Conservation (phyloP, 2,888 invertebrate species). For the Monoplex corrugatus region DNA sequence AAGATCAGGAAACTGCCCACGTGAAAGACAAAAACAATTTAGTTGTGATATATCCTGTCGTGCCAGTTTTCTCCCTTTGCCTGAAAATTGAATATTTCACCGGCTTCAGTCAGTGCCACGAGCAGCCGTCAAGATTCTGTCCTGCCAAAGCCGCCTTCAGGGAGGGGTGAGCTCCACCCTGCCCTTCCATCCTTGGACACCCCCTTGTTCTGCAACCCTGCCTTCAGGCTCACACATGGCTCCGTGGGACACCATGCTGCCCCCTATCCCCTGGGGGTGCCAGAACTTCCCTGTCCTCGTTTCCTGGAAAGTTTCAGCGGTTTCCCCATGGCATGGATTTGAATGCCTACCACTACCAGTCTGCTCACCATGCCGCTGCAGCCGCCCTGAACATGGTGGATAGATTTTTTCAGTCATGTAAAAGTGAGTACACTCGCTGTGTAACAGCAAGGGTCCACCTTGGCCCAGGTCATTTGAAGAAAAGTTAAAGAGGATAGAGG, state of each 20-base stretch:
- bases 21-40: no score
- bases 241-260: background rate
- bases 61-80: no score
- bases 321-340: slow-evolving; percentile 36
- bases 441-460: no score
- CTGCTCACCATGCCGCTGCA: slow-evolving; percentile 49
- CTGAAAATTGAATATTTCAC: no score
- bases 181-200: background rate
- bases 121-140: background rate
- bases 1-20: no score
- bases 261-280: background rate
- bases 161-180: background rate
- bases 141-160: background rate
- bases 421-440: slow-evolving; percentile 74
- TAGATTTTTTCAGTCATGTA: slow-evolving; percentile 89
- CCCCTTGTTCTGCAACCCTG: background rate
- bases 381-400: slow-evolving; percentile 99
- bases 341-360: slow-evolving; percentile 46
- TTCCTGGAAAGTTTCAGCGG: background rate
- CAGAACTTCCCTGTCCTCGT: background rate
- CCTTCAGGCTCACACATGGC: background rate
- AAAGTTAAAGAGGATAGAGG: no score
- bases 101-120: no score
- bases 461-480: no score
- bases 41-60: no score